Evolutionary conservation across 1,140 invertebrate genomes (phyloP), one percentile per base, ranked within the genome.

Genomic region (Drosophila nannoptera): DNA sequence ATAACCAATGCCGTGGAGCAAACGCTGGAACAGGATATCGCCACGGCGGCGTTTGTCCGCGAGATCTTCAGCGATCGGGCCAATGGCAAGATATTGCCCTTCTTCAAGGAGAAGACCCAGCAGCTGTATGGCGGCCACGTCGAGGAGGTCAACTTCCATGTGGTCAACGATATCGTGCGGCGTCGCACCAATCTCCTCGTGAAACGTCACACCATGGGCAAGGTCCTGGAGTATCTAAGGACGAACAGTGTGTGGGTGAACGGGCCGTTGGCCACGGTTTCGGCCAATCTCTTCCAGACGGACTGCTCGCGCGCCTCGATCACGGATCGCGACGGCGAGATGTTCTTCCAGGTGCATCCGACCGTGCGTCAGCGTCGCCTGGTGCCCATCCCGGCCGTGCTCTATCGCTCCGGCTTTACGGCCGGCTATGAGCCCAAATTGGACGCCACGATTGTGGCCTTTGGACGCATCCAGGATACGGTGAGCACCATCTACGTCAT

Each of bases 61-160:
- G 93, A 95, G 78, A 90, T 96, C 1, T 96, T 94, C 72, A 95
- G 94, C 69, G 94, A 96, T 78, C 92, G 92, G 70, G 90, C 90
- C 11, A 96, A 95, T 78, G 94, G 95, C 1, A 94, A 94, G 88
- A 90, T 96, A 2, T 90, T 96, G 71, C 94, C 94, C 6, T 96
- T 96, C 89, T 97, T 96, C 80, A 96, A 96, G 80, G 94, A 96
- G 78, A 92, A 95, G 74, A 95, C 93, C 0, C 94, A 95, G 71
- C 94, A 96, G 66, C 95, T 96, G 75, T 97, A 97, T 77, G 94
- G 95, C 63, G 95, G 95, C 0, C 93, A 95, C 61, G 95, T 96
- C 0, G 94, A 96, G 77, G 95, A 97, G 89, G 93, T 95, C 0
- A 94, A 94, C 63, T 96, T 96, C 78, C 94, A 94, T 65, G 92